Conservation (phyloP, 2,888 invertebrate species). For the Antitype chi region DNA sequence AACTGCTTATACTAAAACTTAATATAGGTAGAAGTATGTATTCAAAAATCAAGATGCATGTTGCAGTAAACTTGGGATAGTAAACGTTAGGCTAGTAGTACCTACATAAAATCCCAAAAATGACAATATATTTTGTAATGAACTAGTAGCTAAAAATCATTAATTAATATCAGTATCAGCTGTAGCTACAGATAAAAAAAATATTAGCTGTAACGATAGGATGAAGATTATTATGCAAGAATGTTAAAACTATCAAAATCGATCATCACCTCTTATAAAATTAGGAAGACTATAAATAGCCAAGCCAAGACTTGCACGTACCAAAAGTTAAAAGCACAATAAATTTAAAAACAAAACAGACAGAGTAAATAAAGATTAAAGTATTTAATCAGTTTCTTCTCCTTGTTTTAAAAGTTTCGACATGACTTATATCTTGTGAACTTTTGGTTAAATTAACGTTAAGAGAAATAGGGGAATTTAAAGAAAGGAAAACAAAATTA, state of each 20-base stretch:
- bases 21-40: background rate
- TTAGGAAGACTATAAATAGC: conserved; percentile 46
- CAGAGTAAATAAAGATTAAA: conserved; percentile 88
- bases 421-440: conserved; percentile 85
- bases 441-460: conserved; percentile 72
- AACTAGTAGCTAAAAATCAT: background rate
- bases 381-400: conserved; percentile 86
- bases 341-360: conserved; percentile 86
- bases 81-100: background rate
- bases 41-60: conserved; percentile 13
- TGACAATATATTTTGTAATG: background rate
- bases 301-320: conserved; percentile 72
- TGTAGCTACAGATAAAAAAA: background rate
- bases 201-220: background rate
- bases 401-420: conserved; percentile 84
- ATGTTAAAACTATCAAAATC: conserved; percentile 6
- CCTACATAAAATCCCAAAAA: too few species aligned
- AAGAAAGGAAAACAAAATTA: conserved; percentile 63
- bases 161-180: background rate
- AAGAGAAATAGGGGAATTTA: conserved; percentile 61
- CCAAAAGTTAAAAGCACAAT: conserved; percentile 83
- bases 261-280: conserved; percentile 25
- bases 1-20: conserved; percentile 1
- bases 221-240: background rate
- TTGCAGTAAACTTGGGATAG: background rate